phyloP scores from a whole-genome alignment of 2,113 vertebrate genomes.

The Poeciliopsis turrubarensis region DNA sequence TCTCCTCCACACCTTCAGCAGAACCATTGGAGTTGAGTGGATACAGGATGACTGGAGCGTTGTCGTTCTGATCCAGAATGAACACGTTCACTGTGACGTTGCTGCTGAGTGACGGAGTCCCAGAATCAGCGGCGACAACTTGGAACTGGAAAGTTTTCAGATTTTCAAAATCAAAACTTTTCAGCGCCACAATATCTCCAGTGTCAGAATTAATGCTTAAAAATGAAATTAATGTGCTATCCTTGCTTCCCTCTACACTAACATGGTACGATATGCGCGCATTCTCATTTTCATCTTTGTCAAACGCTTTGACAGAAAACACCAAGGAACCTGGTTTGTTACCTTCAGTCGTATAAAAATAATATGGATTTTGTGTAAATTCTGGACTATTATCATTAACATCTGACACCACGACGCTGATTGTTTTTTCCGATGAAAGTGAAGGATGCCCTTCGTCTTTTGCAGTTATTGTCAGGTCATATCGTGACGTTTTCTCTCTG shows the following conservation, averaged over 20 bases:
- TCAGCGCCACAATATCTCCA: conserved; percentile 43
- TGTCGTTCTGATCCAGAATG: too few species aligned
- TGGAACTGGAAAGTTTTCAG: too few species aligned
- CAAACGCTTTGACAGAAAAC: conserved; percentile 58
- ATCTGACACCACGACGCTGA: conserved; percentile 9
- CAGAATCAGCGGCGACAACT: too few species aligned
- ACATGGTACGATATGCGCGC: conserved; percentile 37
- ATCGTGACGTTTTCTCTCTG: conserved; percentile 5
- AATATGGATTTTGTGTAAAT: conserved; percentile 16
- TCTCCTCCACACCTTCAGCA: too few species aligned
- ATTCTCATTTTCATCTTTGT: conserved; percentile 53
- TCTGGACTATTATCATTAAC: conserved; percentile 30
- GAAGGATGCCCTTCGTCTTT: conserved; percentile 16
- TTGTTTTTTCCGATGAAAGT: conserved; percentile 14
- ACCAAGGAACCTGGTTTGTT: conserved; percentile 16
- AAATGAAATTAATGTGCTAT: conserved; percentile 27
- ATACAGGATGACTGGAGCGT: too few species aligned
- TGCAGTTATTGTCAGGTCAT: conserved; percentile 1
- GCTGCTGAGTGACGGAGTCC: too few species aligned
- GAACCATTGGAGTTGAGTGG: too few species aligned
- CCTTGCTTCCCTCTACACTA: not conserved
- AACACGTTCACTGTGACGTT: too few species aligned
- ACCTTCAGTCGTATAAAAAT: not conserved
- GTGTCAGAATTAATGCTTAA: conserved; percentile 65
- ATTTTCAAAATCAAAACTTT: conserved; percentile 14